Evolutionary conservation across 2,113 vertebrate genomes (phyloP).

Genomic region (Grantiella picta): DNA sequence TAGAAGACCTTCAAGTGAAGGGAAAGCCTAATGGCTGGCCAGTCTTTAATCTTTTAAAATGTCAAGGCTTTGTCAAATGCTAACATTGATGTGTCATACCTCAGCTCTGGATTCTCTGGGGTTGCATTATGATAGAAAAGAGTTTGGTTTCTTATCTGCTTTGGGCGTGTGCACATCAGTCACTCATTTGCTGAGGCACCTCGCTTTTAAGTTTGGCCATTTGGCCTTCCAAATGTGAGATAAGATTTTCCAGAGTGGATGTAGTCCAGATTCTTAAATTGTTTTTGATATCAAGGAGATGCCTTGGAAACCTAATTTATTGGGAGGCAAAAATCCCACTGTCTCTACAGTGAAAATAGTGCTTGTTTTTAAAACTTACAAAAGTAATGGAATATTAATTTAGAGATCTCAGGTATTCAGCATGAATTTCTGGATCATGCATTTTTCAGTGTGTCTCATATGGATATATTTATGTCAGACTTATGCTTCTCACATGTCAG

Average conservation of each 20-base stretch:
- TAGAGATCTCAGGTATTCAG: neutral
- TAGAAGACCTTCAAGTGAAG: neutral
- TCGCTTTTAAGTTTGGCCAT: neutral
- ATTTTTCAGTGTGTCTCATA: neutral
- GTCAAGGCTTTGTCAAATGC: neutral
- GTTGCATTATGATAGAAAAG: neutral
- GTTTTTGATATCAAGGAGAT: neutral
- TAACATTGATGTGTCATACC: accelerated
- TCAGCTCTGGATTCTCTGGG: neutral
- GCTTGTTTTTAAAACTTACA: neutral
- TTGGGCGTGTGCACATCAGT: neutral
- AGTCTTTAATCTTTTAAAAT: neutral
- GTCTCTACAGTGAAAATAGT: neutral
- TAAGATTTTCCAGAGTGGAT: neutral
- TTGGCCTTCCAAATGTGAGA: neutral
- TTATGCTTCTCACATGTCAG: neutral
- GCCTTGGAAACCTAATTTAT: accelerated
- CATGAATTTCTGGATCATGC: neutral
- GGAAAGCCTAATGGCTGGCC: neutral
- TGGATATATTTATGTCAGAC: neutral
- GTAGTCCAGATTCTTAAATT: neutral
- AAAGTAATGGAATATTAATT: neutral
- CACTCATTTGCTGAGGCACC: neutral
- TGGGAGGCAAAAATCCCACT: neutral
- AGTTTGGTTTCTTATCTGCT: neutral